Conservation (phyloP, 1,140 invertebrate species). For the Bradynema listronoti region DNA sequence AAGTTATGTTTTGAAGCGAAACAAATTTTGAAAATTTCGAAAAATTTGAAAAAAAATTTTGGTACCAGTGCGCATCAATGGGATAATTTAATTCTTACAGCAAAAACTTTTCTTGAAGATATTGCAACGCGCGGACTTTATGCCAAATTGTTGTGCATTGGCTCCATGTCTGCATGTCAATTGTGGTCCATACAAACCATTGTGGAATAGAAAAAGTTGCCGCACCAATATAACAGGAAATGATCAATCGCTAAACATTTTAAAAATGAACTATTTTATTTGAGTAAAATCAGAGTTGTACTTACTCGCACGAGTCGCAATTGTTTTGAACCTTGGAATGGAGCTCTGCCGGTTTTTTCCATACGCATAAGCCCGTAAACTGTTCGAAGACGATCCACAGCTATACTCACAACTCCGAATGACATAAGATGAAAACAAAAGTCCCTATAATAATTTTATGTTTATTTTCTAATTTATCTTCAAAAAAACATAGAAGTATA, state of each 20-base stretch:
- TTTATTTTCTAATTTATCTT: too few species aligned
- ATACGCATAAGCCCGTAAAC: constrained; percentile 44
- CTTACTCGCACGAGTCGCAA: constrained; percentile 38
- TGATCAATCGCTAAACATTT: constrained; percentile 33
- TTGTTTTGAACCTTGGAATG: constrained; percentile 17
- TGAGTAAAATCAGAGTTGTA: neutral
- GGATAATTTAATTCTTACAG: constrained; percentile 24
- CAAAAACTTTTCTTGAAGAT: constrained; percentile 29
- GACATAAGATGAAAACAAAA: constrained; percentile 48
- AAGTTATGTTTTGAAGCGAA: too few species aligned
- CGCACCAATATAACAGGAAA: constrained; percentile 34
- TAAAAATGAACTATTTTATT: neutral
- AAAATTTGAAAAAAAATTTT: too few species aligned
- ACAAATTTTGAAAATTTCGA: too few species aligned
- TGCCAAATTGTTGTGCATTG: constrained; percentile 47
- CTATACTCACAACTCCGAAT: constrained; percentile 42
- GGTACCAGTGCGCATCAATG: too few species aligned
- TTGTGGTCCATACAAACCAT: constrained; percentile 50
- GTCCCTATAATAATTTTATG: constrained; percentile 39
- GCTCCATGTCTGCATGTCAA: constrained; percentile 30
- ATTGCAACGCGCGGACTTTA: constrained; percentile 30
- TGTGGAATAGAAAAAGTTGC: constrained; percentile 41
- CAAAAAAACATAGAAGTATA: neutral
- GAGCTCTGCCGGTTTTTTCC: constrained; percentile 26
- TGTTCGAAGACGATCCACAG: constrained; percentile 42